These are phyloP conservation scores for Euphydryas editha DNA, from an alignment of 2,888 invertebrate genomes.

Conservation along the genomic window DNA sequence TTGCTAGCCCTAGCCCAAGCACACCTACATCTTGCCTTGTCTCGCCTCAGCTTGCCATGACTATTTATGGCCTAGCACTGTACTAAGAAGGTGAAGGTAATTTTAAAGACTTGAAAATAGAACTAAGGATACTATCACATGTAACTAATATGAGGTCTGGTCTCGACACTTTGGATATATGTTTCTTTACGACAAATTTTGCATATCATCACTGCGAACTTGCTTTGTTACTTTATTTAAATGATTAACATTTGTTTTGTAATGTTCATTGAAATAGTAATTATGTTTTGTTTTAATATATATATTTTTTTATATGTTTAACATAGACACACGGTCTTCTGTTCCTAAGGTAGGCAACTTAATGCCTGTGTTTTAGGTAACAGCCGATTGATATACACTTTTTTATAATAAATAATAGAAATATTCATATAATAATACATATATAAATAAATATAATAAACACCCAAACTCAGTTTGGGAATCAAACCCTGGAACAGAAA, in stretches of 20 bases:
- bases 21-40: slow-evolving; percentile 44
- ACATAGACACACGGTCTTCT: too few relatives aligned
- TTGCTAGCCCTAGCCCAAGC: slow-evolving; percentile 11
- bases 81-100: slow-evolving; percentile 40
- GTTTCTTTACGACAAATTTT: not conserved
- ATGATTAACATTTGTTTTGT: not conserved
- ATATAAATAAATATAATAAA: too few relatives aligned
- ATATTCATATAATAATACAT: too few relatives aligned
- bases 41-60: slow-evolving; percentile 36
- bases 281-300: not conserved
- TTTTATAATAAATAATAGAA: too few relatives aligned
- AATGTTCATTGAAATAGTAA: not conserved
- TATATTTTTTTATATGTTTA: too few relatives aligned
- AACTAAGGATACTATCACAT: slow-evolving; percentile 30
- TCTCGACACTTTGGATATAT: slow-evolving; percentile 1
- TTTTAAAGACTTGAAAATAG: slow-evolving; percentile 35
- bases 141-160: slow-evolving; percentile 19
- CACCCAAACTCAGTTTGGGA: too few relatives aligned
- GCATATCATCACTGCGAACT: not conserved
- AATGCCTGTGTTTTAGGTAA: too few relatives aligned
- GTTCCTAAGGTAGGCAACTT: too few relatives aligned
- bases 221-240: not conserved
- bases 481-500: too few relatives aligned
- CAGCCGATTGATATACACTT: too few relatives aligned
- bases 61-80: slow-evolving; percentile 40